Evolutionary conservation across 2,797 vertebrate species (phyloP).

Genomic region (Lithobates sylvaticus): DNA sequence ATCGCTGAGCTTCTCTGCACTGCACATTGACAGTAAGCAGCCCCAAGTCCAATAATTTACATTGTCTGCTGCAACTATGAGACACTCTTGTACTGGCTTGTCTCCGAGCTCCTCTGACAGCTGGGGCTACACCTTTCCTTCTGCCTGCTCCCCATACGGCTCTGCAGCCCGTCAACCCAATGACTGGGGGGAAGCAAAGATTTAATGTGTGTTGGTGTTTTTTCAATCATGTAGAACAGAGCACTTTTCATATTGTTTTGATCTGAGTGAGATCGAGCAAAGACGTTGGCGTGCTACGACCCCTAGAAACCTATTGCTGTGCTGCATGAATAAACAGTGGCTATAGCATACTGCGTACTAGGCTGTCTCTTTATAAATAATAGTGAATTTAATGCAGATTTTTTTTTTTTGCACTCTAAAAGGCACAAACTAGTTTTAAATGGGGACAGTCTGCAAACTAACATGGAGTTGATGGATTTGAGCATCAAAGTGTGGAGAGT

Average conservation of each 20-base stretch:
- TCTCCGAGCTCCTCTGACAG: not conserved
- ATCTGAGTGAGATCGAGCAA: no score
- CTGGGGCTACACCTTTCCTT: constrained; percentile 4
- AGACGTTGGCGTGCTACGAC: no score
- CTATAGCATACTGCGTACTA: no score
- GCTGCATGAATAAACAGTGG: no score
- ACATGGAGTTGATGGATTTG: no score
- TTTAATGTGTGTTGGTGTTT: not conserved
- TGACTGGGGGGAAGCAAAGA: constrained; percentile 3
- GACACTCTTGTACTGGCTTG: constrained; percentile 10
- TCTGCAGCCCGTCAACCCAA: not conserved
- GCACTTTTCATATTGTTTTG: not conserved
- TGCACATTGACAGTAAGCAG: constrained; percentile 15
- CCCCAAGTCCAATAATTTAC: constrained; percentile 16
- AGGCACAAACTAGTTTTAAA: no score
- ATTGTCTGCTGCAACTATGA: constrained; percentile 29
- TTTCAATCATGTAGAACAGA: not conserved
- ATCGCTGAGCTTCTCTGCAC: not conserved
- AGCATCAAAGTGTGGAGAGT: no score
- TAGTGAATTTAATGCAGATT: no score
- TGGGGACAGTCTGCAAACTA: no score
- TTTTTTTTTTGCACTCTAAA: no score
- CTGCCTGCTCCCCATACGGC: not conserved
- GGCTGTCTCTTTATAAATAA: no score
- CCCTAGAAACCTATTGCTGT: no score